phyloP scores from a whole-genome alignment of 2,888 invertebrate species.

The Chirona hameri region DNA sequence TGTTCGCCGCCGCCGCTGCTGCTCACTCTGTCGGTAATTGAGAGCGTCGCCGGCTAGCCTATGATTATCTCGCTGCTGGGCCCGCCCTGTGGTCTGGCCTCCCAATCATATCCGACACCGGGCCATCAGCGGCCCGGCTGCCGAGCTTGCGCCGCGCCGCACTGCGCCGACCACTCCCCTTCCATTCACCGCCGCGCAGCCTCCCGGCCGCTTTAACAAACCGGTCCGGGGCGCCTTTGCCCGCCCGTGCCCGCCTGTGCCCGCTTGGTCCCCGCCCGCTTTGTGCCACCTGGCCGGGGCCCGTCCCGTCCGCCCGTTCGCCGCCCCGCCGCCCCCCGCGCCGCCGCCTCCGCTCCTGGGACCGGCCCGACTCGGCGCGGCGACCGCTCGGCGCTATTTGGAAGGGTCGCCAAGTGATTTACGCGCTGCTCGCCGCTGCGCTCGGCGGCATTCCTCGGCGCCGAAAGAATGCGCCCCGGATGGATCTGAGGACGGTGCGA shows the following conservation, averaged over 20 bases:
- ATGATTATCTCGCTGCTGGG: not conserved
- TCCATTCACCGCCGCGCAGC: no score
- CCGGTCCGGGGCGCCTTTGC: no score
- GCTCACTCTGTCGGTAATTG: conserved; percentile 9
- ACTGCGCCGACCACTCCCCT: no score
- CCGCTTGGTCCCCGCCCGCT: no score
- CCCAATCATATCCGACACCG: not conserved
- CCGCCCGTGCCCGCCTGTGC: no score
- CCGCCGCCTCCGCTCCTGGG: not conserved
- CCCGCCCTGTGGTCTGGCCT: not conserved
- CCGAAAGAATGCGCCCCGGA: not conserved
- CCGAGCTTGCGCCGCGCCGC: not conserved
- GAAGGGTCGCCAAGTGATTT: conserved; percentile 27
- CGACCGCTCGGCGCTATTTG: not conserved
- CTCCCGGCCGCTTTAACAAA: no score
- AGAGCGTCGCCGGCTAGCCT: not conserved
- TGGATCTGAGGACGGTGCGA: not conserved
- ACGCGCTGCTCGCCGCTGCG: not conserved
- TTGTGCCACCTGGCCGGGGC: not conserved
- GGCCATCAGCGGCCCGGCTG: not conserved
- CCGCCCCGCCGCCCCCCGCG: no score
- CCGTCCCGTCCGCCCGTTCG: not conserved
- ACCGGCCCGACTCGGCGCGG: not conserved
- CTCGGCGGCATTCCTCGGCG: not conserved
- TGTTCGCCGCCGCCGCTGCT: not conserved